These are phyloP conservation scores for Falcunculus frontatus DNA, from an alignment of 2,113 vertebrate species.

Conservation along the genomic window DNA sequence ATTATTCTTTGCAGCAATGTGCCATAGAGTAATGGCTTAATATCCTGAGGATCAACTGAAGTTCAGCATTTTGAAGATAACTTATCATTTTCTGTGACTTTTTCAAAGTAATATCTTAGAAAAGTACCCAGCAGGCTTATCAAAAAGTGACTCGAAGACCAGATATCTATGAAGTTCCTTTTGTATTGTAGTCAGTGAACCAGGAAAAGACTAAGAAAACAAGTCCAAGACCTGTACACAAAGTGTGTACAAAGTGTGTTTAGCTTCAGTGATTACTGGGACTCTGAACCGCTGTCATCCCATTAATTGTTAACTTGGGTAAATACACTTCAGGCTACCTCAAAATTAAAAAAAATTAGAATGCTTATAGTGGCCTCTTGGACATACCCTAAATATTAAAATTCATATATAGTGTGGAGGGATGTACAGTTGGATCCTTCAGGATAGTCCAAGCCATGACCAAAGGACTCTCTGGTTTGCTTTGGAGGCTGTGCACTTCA, in stretches of 20 bases:
- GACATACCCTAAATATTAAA: background rate
- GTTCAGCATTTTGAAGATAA: constrained; percentile 10
- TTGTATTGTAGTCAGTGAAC: constrained; percentile 8
- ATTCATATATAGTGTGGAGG: background rate
- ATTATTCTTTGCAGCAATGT: background rate
- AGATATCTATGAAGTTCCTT: background rate
- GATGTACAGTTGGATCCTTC: background rate
- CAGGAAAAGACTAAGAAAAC: background rate
- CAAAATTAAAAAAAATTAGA: background rate
- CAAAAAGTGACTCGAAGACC: background rate
- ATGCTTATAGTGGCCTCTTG: background rate
- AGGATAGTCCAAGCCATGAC: background rate
- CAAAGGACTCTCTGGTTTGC: background rate
- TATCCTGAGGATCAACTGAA: background rate
- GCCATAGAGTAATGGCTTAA: background rate
- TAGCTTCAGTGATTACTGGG: constrained; percentile 27
- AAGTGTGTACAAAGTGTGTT: background rate
- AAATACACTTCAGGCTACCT: background rate
- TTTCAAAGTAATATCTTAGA: background rate
- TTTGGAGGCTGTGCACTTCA: background rate
- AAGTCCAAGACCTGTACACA: background rate
- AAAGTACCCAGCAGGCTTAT: background rate
- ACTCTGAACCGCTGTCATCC: constrained; percentile 38
- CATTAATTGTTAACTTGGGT: constrained; percentile 67
- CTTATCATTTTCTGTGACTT: background rate